A percentile compares a stretch with the other conserved stretches of the same genome.
These are phyloP conservation scores for Lycaon pictus DNA, from an alignment of 2,113 vertebrate species.

Conservation along the genomic window DNA sequence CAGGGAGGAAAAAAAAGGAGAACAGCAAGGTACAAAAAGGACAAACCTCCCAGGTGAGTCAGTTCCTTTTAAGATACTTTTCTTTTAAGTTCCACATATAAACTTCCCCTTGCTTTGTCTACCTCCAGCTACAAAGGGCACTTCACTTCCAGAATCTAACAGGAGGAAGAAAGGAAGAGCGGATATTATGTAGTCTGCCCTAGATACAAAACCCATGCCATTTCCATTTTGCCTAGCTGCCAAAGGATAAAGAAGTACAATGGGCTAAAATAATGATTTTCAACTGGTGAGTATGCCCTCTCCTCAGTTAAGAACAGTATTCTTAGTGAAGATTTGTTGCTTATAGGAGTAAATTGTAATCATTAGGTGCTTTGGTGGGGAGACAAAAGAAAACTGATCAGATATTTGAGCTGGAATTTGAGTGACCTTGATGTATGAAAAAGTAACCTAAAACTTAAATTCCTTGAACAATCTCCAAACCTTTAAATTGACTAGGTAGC, in stretches of 20 bases:
- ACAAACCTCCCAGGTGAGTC: neutral
- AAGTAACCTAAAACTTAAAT: constrained; percentile 28
- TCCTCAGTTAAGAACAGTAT: neutral
- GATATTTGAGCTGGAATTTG: neutral
- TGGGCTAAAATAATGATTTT: neutral
- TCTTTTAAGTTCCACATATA: neutral
- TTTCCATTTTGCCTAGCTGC: neutral
- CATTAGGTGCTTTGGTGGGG: neutral
- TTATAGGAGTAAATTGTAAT: neutral
- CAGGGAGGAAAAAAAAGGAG: neutral
- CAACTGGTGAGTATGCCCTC: neutral
- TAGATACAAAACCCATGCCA: no score
- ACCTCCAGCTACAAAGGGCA: neutral
- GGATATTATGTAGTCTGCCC: neutral
- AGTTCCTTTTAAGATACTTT: neutral
- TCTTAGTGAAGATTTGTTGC: neutral
- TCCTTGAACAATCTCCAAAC: constrained; percentile 12
- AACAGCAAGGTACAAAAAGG: neutral
- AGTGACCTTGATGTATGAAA: neutral
- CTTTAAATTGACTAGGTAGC: neutral
- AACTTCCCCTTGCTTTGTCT: neutral
- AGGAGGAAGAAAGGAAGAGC: neutral
- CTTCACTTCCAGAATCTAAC: neutral
- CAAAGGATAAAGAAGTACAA: neutral
- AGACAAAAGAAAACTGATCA: neutral